Base-by-base conservation (phyloP, 1,140 invertebrate genomes). In the Conus ventricosus region DNA sequence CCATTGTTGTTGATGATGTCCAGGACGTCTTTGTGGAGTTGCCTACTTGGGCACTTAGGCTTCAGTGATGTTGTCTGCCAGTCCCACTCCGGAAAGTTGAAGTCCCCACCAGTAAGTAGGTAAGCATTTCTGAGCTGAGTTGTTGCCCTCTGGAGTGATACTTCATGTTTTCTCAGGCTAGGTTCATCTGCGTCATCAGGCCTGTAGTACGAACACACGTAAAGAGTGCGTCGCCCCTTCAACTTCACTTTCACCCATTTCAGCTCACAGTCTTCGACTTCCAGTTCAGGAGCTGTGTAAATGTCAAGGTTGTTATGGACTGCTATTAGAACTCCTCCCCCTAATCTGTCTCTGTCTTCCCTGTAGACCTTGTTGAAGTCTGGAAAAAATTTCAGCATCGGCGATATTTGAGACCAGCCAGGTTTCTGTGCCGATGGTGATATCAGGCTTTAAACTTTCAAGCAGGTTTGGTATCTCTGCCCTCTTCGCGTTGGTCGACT, bases 351-450 rank as follows among this genome's bases (percentile, higher is more conserved):
- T n/a, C n/a, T n/a, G n/a, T n/a, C n/a, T n/a, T n/a, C n/a, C n/a
- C n/a, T n/a, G n/a, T n/a, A n/a, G n/a, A n/a, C n/a, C n/a, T n/a
- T n/a, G n/a, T n/a, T n/a, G n/a, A n/a, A n/a, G n/a, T 51, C 78
- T 20, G 51, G 78, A 51, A 5, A 81, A 17, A 54, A 81, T 81
- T 51, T 81, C 78, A 17, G n/a, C 54, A 39, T 88, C 85, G 60
- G 83, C 87, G n/a, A 90, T 91, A 15, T 27, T 83, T 1, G 88
- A 51, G 51, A 87, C 82, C 5, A 89, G 8, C 89, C 85, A 89
- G 3, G 89, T 89, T 39, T 89, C 88, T 54, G 88, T 87, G 20
- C 88, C 84, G 71, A 89, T 80, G 57, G 87, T 57, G 17, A 89
- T 87, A 25, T 87, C 85, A 60, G 85, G 85, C 60, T 89, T 89